A percentile compares a stretch with the other conserved stretches of the same genome.
Conservation (phyloP, 2,888 invertebrate species). For the Dilophus febrilis region DNA sequence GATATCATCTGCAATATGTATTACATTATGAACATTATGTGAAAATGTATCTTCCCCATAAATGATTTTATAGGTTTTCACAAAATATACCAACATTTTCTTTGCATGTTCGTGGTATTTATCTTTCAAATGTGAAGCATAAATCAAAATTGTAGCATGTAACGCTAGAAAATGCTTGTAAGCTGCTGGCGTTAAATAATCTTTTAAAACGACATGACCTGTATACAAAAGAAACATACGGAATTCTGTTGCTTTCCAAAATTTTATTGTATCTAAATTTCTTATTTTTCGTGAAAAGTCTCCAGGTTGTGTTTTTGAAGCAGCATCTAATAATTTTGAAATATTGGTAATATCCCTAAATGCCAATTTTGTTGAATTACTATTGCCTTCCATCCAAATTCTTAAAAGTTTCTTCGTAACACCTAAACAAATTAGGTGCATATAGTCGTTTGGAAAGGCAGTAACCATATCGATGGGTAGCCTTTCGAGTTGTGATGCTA, state of each 20-base stretch:
- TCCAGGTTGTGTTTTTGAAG: not conserved
- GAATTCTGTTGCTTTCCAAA: constrained; percentile 6
- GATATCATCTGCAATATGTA: constrained; percentile 21
- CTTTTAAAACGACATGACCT: constrained; percentile 1
- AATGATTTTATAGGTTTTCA: constrained; percentile 13
- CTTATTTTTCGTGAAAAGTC: constrained; percentile 3
- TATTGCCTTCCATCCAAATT: not conserved
- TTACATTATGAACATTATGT: constrained; percentile 23
- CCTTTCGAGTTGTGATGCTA: constrained; percentile 1
- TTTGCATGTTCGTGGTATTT: constrained; percentile 7
- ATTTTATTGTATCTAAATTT: not conserved
- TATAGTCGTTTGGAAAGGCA: constrained; percentile 4
- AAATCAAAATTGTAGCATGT: constrained; percentile 2
- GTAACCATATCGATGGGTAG: constrained; percentile 2
- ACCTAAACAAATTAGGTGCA: constrained; percentile 5
- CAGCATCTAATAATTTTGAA: not conserved
- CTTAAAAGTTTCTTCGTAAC: constrained; percentile 1
- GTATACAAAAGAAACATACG: constrained; percentile 5
- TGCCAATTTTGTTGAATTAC: not conserved
- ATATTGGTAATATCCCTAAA: not conserved
- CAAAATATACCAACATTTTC: constrained; percentile 10
- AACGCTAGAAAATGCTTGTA: constrained; percentile 2
- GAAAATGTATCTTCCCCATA: constrained; percentile 19
- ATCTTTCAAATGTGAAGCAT: not conserved
- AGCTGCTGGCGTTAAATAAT: not conserved